Percentiles rank a stretch among this genome's conserved stretches.
These are phyloP conservation scores for Tamandua tetradactyla DNA, from an alignment of 2,797 vertebrate genomes.

Conservation along the genomic window DNA sequence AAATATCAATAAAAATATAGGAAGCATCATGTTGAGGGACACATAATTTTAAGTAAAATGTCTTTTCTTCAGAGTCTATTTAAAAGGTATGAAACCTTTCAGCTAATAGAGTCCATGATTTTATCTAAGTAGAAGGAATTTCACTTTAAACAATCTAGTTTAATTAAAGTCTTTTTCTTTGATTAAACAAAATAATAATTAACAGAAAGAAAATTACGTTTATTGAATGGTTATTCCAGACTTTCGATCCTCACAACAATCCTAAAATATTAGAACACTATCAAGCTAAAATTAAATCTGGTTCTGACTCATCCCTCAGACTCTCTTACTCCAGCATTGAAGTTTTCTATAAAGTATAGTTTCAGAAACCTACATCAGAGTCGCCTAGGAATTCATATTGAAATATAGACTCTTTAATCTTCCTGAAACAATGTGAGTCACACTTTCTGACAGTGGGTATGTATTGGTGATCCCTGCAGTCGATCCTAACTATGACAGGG, in stretches of 20 bases:
- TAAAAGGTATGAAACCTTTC: neutral
- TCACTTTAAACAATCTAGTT: neutral
- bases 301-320: neutral
- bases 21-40: neutral
- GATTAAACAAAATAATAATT: neutral
- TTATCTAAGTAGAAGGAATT: neutral
- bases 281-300: neutral
- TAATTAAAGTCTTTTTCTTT: neutral
- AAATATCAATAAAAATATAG: constrained; percentile 22
- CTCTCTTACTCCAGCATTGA: neutral
- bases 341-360: neutral
- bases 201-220: neutral
- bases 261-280: neutral
- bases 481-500: neutral
- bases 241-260: neutral
- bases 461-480: neutral
- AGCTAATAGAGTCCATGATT: neutral
- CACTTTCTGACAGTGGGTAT: neutral
- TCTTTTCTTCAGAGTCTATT: neutral
- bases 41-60: neutral
- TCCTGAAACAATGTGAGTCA: neutral
- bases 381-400: neutral
- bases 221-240: neutral
- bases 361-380: neutral
- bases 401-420: neutral